Evolutionary conservation across 1,140 invertebrate species (phyloP).

Genomic region (Brachionus plicatilis): DNA sequence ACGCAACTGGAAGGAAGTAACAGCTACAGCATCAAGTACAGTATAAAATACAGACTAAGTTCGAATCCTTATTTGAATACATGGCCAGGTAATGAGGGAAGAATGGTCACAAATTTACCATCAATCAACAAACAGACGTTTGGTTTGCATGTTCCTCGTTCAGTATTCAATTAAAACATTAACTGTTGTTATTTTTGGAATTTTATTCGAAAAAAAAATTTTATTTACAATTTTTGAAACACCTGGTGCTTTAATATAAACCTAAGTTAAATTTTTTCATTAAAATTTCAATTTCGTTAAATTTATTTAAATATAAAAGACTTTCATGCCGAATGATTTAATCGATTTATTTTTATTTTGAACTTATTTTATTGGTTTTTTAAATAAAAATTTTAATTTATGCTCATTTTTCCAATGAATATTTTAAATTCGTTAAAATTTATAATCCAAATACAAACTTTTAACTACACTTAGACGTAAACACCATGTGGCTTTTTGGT

Average conservation of each 20-base stretch:
- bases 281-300: neutral
- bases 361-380: neutral
- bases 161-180: constrained; percentile 6
- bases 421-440: no score
- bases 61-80: constrained; percentile 39
- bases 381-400: constrained; percentile 8
- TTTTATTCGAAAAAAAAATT: neutral
- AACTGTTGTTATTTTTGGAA: neutral
- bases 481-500: no score
- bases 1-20: constrained; percentile 30
- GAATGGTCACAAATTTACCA: constrained; percentile 38
- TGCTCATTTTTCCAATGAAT: neutral
- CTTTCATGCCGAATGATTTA: neutral
- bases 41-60: constrained; percentile 39
- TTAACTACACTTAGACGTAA: no score
- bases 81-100: constrained; percentile 34
- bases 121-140: constrained; percentile 25
- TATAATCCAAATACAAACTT: no score
- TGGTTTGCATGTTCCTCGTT: constrained; percentile 26
- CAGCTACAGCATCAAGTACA: constrained; percentile 31
- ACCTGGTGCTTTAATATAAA: neutral
- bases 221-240: neutral
- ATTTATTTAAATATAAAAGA: neutral
- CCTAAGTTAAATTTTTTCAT: neutral
- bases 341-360: neutral